Evolutionary conservation across 2,888 invertebrate genomes (phyloP).

Genomic region (Synergus laeviventris): DNA sequence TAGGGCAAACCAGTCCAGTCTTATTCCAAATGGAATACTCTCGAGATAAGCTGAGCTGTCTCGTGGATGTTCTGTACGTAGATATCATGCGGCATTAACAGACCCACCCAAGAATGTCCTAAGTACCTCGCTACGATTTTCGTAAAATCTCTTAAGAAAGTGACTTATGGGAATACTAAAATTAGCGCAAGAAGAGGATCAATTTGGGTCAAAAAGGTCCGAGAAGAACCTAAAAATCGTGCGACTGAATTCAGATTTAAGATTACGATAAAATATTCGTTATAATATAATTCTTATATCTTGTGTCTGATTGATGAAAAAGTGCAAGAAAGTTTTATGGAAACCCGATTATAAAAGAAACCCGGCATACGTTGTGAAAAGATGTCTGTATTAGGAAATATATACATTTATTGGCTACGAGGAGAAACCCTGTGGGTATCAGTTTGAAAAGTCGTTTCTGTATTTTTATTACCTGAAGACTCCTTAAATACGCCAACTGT

Average conservation of each 20-base stretch:
- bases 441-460: background rate
- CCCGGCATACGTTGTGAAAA: background rate
- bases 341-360: background rate
- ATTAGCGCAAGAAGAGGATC: conserved; percentile 17
- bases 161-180: conserved; percentile 14
- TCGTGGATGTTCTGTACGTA: conserved; percentile 37
- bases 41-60: conserved; percentile 35
- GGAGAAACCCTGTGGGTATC: background rate
- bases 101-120: conserved; percentile 37
- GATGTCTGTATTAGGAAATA: background rate
- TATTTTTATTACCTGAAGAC: conserved; percentile 57
- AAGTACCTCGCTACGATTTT: conserved; percentile 32
- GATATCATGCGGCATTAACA: conserved; percentile 40
- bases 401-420: background rate
- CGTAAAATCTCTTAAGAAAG: conserved; percentile 37
- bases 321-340: background rate
- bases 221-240: conserved; percentile 14
- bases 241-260: conserved; percentile 1
- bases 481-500: conserved; percentile 62
- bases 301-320: background rate
- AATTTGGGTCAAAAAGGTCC: conserved; percentile 30
- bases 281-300: background rate
- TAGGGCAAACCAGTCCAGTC: conserved; percentile 33
- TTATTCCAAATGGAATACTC: conserved; percentile 39
- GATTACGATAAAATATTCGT: conserved; percentile 6